Evolutionary conservation across 2,888 invertebrate species (phyloP).

Genomic region (Hemistola chrysoprasaria): DNA sequence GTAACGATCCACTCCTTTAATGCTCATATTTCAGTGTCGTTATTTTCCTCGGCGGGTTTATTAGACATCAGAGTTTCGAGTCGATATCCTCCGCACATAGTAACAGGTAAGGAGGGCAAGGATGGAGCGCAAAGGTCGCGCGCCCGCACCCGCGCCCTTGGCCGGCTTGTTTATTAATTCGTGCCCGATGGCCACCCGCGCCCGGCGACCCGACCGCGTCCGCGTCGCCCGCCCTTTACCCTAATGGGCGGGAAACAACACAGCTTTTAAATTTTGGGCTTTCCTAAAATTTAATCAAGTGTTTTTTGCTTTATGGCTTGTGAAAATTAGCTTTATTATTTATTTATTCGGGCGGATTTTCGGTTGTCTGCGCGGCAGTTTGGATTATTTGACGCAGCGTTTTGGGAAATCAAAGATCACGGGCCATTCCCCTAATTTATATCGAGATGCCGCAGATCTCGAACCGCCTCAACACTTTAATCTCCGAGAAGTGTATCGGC

Average conservation of each 20-base stretch:
- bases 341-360: constrained; percentile 31
- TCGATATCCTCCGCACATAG: constrained; percentile 7
- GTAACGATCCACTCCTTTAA: constrained; percentile 57
- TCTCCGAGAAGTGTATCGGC: constrained; percentile 74
- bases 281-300: constrained; percentile 65
- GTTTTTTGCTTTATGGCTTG: constrained; percentile 56
- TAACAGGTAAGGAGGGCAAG: constrained; percentile 52
- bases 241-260: constrained; percentile 71
- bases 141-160: constrained; percentile 62
- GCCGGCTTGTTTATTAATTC: constrained; percentile 77
- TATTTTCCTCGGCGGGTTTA: constrained; percentile 16
- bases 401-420: constrained; percentile 45
- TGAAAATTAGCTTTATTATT: constrained; percentile 53
- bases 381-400: constrained; percentile 20
- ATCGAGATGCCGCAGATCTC: constrained; percentile 53
- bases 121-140: constrained; percentile 60
- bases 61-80: neutral
- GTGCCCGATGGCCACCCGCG: constrained; percentile 61
- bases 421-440: constrained; percentile 65
- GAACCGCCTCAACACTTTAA: constrained; percentile 67
- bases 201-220: constrained; percentile 45
- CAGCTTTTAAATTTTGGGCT: constrained; percentile 67
- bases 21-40: constrained; percentile 35
- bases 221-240: constrained; percentile 58
- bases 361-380: constrained; percentile 23